Conservation (phyloP, 1,140 invertebrate species). For the Macrocentrus cingulum region DNA sequence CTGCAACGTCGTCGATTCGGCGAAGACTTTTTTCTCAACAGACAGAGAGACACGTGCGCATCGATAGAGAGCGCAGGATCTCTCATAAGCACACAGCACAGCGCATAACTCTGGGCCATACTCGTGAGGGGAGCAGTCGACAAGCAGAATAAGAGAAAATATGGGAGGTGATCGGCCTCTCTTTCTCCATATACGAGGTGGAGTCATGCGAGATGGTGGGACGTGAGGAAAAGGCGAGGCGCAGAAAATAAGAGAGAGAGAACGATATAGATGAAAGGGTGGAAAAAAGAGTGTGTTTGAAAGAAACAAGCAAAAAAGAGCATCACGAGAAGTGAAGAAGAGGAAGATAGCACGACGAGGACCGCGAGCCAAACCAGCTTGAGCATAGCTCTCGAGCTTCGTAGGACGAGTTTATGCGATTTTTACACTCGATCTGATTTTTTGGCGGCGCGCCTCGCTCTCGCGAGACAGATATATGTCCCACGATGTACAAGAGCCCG, state of each 20-base stretch:
- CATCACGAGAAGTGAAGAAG: conserved; percentile 14
- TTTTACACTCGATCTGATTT: conserved; percentile 62
- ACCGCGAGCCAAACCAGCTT: conserved; percentile 23
- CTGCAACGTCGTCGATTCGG: conserved; percentile 14
- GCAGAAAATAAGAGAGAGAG: conserved; percentile 30
- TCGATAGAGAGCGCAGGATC: conserved; percentile 52
- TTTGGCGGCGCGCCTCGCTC: conserved; percentile 56
- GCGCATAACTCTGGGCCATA: conserved; percentile 43
- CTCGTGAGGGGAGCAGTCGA: conserved; percentile 25
- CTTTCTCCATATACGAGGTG: conserved; percentile 38
- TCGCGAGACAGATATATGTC: conserved; percentile 60
- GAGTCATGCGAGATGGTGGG: conserved; percentile 48
- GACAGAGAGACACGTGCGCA: conserved; percentile 25
- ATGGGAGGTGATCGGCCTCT: conserved; percentile 58
- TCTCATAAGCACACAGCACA: conserved; percentile 50
- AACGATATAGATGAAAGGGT: conserved; percentile 11
- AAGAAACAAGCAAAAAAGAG: conserved; percentile 26
- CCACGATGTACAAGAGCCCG: conserved; percentile 56
- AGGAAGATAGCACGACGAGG: conserved; percentile 1
- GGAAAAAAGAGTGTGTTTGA: conserved; percentile 23
- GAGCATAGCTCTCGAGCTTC: conserved; percentile 51
- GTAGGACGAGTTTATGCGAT: conserved; percentile 61
- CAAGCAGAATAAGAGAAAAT: conserved; percentile 56
- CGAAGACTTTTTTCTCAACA: background rate
- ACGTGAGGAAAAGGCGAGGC: conserved; percentile 38